Base-by-base conservation (phyloP, 2,113 vertebrate species). In the Proteles cristata region DNA sequence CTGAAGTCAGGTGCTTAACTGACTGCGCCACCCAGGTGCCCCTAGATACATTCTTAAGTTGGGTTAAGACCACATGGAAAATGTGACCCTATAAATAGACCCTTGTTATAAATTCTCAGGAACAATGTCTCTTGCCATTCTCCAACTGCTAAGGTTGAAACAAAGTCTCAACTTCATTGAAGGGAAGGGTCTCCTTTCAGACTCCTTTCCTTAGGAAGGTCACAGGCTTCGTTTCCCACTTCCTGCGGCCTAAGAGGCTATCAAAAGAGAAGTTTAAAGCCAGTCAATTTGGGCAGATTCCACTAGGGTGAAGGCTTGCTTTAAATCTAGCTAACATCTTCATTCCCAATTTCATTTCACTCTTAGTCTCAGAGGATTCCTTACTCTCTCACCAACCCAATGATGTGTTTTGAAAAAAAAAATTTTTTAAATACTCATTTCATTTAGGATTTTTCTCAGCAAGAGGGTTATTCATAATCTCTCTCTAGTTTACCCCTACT, bases 221-320 rank as follows among this genome's bases (percentile, higher is more conserved):
- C 39, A 45, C 16, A 23, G 28, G 15, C 31, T 88, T 96, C 90
- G 35, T 73, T 96, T 94, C 31, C 26, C 43, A 4, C 50, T 88
- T 94, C 33, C 8, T 85, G 11, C 61, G 21, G 61, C 63, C 15
- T 74, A n/a, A 23, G 26, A 91, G 33, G 11, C 45, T 88, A 66
- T 79, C 79, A 96, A 95, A 95, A 87, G 21, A 50, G 23, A 90
- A 87, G 69, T 90, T 94, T n/a, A 96, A 61, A 84, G 28, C 31
- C n/a, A 88, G 23, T 31, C 39, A 88, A 28, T 73, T 50, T 43
- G 12, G 28, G 69, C 28, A 93, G n/a, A 81, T 86, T 86, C 31
- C 12, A 85, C 21, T 45, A 90, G 15, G 26, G 6, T 71, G 28
- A 88, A 89, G 55, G 23, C 11, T 69, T 76, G 6, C 10, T 93